phyloP scores from a whole-genome alignment of 2,113 vertebrate genomes.

The Mormoops blainvillei region DNA sequence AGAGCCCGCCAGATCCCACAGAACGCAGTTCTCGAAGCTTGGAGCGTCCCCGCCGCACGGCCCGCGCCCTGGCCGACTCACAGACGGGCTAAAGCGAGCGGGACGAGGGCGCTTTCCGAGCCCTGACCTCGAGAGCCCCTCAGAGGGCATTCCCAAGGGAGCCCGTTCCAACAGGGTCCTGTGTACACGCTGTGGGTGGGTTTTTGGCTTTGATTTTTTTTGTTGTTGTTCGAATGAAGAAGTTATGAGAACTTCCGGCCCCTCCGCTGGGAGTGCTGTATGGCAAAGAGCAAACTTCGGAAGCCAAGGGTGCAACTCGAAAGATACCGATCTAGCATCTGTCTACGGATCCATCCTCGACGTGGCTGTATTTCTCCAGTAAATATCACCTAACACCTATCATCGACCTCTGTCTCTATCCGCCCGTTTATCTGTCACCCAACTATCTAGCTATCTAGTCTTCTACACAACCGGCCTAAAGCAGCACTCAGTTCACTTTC shows the following conservation, averaged over 20 bases:
- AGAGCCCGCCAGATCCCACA: background rate
- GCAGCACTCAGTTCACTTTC: background rate
- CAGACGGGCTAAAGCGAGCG: too few species aligned
- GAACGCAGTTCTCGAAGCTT: background rate
- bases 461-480: background rate
- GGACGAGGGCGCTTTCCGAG: too few species aligned
- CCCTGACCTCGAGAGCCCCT: background rate
- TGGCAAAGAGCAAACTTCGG: rapidly evolving
- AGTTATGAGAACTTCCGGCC: background rate
- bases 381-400: too few species aligned
- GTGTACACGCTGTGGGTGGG: rapidly evolving
- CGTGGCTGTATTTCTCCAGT: too few species aligned
- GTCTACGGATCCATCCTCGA: background rate
- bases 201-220: too few species aligned
- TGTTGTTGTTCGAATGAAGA: too few species aligned
- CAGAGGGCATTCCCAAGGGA: rapidly evolving
- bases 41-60: too few species aligned
- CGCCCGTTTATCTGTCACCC: background rate
- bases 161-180: background rate
- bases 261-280: rapidly evolving
- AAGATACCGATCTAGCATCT: too few species aligned
- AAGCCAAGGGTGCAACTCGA: background rate
- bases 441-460: background rate
- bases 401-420: background rate
- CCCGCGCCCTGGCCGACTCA: too few species aligned